Evolutionary conservation across 2,888 invertebrate species (phyloP).

Genomic region (Pocota personata): DNA sequence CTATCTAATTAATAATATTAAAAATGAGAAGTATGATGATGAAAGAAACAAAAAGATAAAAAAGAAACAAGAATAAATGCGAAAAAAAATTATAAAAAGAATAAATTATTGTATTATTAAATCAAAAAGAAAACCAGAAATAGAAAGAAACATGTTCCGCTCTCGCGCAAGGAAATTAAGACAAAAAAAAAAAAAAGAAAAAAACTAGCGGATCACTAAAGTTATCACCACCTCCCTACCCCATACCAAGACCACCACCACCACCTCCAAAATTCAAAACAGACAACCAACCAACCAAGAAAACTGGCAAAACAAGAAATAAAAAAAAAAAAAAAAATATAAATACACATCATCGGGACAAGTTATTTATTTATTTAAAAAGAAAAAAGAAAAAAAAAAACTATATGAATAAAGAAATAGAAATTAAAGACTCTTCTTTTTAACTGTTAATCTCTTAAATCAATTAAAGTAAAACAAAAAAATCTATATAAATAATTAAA

Average conservation of each 20-base stretch:
- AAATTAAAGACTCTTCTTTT: slow-evolving; percentile 74
- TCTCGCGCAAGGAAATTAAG: slow-evolving; percentile 40
- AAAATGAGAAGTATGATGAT: slow-evolving; percentile 68
- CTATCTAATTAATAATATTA: slow-evolving; percentile 75
- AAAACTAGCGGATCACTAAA: slow-evolving; percentile 54
- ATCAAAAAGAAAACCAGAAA: slow-evolving; percentile 27
- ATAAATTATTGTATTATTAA: slow-evolving; percentile 72
- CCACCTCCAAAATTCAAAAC: slow-evolving; percentile 69
- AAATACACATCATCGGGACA: slow-evolving; percentile 73
- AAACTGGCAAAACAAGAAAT: slow-evolving; percentile 60
- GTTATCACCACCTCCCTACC: slow-evolving; percentile 66
- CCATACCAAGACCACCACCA: slow-evolving; percentile 67
- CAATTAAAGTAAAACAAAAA: slow-evolving; percentile 72
- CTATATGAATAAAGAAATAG: slow-evolving; percentile 68
- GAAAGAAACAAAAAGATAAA: slow-evolving; percentile 44
- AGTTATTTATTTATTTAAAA: slow-evolving; percentile 75
- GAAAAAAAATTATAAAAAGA: slow-evolving; percentile 59
- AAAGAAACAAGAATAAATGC: slow-evolving; percentile 59
- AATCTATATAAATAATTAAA: slow-evolving; percentile 78
- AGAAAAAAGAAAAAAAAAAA: slow-evolving; percentile 29
- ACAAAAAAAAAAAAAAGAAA: neutral
- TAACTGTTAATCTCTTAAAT: slow-evolving; percentile 75
- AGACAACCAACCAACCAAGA: slow-evolving; percentile 57
- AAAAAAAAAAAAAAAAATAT: slow-evolving; percentile 55
- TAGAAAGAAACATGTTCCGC: slow-evolving; percentile 50